Evolutionary conservation across 2,113 vertebrate species (phyloP), one percentile per base, ranked within the genome.

Genomic region (Herpailurus yagouaroundi): DNA sequence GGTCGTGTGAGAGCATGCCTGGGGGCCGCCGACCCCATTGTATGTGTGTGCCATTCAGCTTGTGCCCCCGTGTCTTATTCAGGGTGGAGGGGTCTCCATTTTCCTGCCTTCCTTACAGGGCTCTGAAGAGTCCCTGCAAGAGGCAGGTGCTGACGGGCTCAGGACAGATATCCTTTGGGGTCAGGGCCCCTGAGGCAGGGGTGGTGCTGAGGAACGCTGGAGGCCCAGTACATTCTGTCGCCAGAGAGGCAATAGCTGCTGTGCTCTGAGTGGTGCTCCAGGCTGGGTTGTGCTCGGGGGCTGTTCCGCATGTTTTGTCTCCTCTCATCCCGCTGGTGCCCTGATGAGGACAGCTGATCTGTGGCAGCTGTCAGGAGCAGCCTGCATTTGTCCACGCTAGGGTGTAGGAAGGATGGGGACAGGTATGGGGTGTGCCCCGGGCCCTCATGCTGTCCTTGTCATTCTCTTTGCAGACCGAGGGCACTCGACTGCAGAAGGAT

Each of bases 401-500:
- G 5, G 5, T 25, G 15, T 27, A 38, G 45, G 73, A 55, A 60
- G 83, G 52, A 52, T 27, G 76, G 36, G 48, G 57, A 27, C 27
- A 25, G 82, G 69, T 15, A 16, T 13, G 2, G 0, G 3, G 6
- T 50, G 55, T 45, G 23, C 71, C 36, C 3, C 11, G 31, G 73
- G 21, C 31, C 64, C 87, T 96, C 63, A 92, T 7, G 25, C 21
- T 29, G 89, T 31, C n/a, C 63, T 93, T 0, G 0, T 18, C 90
- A 92, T 98, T 98, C 14, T 2, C 3, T 94, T 98, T 69, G 21
- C 98, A 99, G 99, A 88, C 99, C 0, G 99, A 99, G 98, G 99
- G 99, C 88, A 99, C 98, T 27, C 99, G 99, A 98, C 99, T 99
- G 95, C 99, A 99, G 98, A 99, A 99, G 97, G 99, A 99, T 97